Base-by-base conservation (phyloP, 2,797 vertebrate species). In the Epinephelus awoara region DNA sequence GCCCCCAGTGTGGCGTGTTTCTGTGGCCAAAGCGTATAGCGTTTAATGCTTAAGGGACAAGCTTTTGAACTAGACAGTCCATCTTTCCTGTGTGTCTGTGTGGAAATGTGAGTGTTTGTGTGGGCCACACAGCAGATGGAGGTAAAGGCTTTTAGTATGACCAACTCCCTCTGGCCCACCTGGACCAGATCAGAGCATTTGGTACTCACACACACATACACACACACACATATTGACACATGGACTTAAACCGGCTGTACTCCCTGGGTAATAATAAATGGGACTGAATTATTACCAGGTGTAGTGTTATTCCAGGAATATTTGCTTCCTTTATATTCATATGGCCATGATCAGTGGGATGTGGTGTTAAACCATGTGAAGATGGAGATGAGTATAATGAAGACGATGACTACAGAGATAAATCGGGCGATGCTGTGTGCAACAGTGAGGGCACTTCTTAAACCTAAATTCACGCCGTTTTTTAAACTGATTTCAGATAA, bases 41-140 rank as follows among this genome's bases (percentile, higher is more conserved):
- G 49, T 90, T 88, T 76, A 91, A 89, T 78, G 88, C 92, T 91
- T 85, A 84, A 90, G 91, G 85, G 92, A 93, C 77, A 56, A 65
- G 81, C 78, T 90, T 94, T 91, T 92, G 77, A 94, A 91, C 64
- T 85, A 88, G 80, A 90, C 84, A 82, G 85, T 85, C 79, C 86
- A 83, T 89, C 82, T 51, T 69, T 55, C 68, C 59, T 55, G 65
- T 77, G 78, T 83, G 80, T 85, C 70, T 88, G 74, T 84, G 87
- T 72, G 84, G 69, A 82, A 79, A 85, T 76, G 88, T 85, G 75
- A 46, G 77, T 82, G 79, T 80, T 79, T 80, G 65, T 83, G 72
- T 71, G 63, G 80, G 74, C 90, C 85, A 87, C 83, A 80, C 81
- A 90, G 91, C 94, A 95, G 92, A 95, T 95, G 93, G 93, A 93